A percentile compares a stretch with the other conserved stretches of the same genome.
phyloP scores from a whole-genome alignment of 2,888 invertebrate genomes.

The Protophormia terraenovae region DNA sequence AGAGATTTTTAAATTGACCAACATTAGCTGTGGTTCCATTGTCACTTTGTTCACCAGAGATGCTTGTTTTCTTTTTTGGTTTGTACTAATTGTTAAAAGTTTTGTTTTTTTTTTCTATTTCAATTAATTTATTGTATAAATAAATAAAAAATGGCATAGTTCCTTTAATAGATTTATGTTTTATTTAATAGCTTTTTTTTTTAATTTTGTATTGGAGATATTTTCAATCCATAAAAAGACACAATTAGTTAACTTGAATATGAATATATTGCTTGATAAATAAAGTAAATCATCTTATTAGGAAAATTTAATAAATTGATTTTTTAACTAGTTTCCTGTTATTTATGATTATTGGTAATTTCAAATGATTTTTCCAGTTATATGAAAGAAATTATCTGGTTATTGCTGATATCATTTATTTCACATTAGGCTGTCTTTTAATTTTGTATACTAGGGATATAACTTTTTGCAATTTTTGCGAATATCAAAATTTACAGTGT shows the following conservation, averaged over 20 bases:
- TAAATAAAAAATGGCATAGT: background rate
- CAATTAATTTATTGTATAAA: background rate
- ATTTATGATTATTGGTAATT: too few relatives aligned
- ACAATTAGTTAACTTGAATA: background rate
- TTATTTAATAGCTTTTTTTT: background rate
- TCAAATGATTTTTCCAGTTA: too few relatives aligned
- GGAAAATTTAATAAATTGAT: background rate
- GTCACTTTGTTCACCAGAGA: constrained; percentile 63
- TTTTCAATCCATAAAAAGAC: background rate
- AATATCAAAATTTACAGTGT: too few relatives aligned
- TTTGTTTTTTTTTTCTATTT: background rate
- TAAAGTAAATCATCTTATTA: background rate
- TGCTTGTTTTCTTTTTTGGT: constrained; percentile 27
- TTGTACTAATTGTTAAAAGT: background rate
- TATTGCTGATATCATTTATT: too few relatives aligned
- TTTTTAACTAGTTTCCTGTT: too few relatives aligned
- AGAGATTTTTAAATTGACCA: constrained; percentile 25
- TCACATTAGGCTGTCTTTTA: too few relatives aligned
- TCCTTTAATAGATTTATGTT: background rate
- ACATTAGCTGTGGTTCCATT: constrained; percentile 38
- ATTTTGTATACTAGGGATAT: too few relatives aligned
- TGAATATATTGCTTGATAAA: background rate
- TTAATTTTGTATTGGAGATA: background rate
- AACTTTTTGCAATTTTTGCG: too few relatives aligned
- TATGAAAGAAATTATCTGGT: too few relatives aligned